A percentile compares a stretch with the other conserved stretches of the same genome.
These are phyloP conservation scores for Paragorgia papillata DNA, from an alignment of 92 coral and sea anemone species.

Conservation along the genomic window DNA sequence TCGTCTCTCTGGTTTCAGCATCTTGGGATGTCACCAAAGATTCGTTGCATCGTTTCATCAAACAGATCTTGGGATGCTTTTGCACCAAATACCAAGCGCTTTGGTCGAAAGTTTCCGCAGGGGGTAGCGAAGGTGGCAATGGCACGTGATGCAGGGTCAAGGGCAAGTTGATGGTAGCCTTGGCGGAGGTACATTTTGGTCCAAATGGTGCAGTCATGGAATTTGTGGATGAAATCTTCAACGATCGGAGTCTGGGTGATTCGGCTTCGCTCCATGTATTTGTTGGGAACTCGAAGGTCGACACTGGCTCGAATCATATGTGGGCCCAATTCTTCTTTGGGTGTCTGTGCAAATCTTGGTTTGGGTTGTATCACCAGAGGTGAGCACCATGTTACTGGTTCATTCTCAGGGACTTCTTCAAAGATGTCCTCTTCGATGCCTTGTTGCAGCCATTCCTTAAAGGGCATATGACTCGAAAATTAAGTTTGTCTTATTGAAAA, in stretches of 20 bases:
- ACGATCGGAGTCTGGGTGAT: constrained; percentile 50
- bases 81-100: constrained; percentile 60
- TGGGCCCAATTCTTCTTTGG: constrained; percentile 35
- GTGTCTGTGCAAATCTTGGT: constrained; percentile 29
- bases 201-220: constrained; percentile 49
- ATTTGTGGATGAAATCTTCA: too few relatives aligned
- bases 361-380: constrained; percentile 52
- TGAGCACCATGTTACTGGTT: constrained; percentile 54
- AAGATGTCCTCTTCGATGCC: constrained; percentile 53
- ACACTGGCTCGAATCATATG: constrained; percentile 40
- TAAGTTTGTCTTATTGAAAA: too few relatives aligned
- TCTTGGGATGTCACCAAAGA: constrained; percentile 56
- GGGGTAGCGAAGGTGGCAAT: too few relatives aligned
- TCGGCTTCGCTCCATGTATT: constrained; percentile 44
- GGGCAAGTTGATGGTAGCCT: constrained; percentile 56
- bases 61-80: constrained; percentile 63
- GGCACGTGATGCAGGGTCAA: constrained; percentile 62
- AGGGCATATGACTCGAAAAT: too few relatives aligned
- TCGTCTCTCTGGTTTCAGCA: constrained; percentile 64
- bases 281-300: constrained; percentile 39
- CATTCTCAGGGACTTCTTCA: constrained; percentile 50
- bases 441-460: constrained; percentile 46
- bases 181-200: constrained; percentile 58
- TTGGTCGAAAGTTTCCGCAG: too few relatives aligned
- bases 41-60: constrained; percentile 61